These are phyloP conservation scores for Turnix velox DNA, from an alignment of 2,113 vertebrate genomes.

Conservation along the genomic window DNA sequence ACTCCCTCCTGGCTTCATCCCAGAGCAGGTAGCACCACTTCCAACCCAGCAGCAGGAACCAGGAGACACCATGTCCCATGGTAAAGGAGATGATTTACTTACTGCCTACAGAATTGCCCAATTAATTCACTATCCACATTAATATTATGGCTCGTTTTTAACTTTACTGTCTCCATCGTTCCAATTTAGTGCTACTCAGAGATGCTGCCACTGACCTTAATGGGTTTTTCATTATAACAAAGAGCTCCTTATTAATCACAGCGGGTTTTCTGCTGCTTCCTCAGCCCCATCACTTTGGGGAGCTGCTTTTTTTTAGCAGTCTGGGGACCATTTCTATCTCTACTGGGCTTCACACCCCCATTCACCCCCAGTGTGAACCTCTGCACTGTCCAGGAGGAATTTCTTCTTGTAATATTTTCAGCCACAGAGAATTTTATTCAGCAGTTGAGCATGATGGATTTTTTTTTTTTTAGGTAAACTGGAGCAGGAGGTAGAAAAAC, in stretches of 20 bases:
- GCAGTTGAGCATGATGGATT: constrained; percentile 66
- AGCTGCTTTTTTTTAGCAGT: constrained; percentile 12
- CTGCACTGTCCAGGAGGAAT: constrained; percentile 40
- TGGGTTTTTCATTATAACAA: constrained; percentile 59
- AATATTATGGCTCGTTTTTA: constrained; percentile 65
- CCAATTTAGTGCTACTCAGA: constrained; percentile 61
- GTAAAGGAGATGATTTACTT: constrained; percentile 31
- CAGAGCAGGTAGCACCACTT: neutral
- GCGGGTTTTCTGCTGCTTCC: constrained; percentile 10
- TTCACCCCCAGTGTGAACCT: neutral
- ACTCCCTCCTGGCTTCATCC: neutral
- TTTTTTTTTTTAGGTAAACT: constrained; percentile 65
- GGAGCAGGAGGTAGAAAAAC: constrained; percentile 22
- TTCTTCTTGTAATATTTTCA: constrained; percentile 59
- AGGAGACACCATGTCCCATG: rapidly evolving
- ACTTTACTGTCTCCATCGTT: constrained; percentile 62
- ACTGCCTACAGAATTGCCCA: constrained; percentile 52
- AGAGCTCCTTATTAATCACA: constrained; percentile 38
- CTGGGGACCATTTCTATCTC: constrained; percentile 1
- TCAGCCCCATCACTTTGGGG: neutral
- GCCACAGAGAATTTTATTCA: constrained; percentile 39
- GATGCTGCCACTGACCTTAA: constrained; percentile 61
- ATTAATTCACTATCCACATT: constrained; percentile 65
- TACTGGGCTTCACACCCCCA: neutral
- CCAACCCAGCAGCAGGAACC: neutral